A percentile compares a stretch with the other conserved stretches of the same genome.
These are phyloP conservation scores for Drosophila funebris DNA, from an alignment of 1,140 invertebrate species.

Conservation along the genomic window DNA sequence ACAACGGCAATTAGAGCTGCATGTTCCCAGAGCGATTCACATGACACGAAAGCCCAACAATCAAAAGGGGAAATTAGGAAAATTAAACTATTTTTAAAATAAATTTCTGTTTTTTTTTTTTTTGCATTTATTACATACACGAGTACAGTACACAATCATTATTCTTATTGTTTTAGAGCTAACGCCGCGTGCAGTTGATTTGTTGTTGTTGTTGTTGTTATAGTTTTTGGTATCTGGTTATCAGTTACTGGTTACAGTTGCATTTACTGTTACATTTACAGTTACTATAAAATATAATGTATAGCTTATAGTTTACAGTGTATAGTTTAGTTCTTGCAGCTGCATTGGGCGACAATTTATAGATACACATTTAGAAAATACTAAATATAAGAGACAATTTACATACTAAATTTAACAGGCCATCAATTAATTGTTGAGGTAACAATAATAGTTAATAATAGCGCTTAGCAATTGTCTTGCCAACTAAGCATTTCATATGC, in stretches of 20 bases:
- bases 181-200: slow-evolving; percentile 18
- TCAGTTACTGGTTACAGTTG: slow-evolving; percentile 46
- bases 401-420: slow-evolving; percentile 67
- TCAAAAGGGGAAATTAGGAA: slow-evolving; percentile 1
- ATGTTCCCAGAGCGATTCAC: slow-evolving; percentile 22
- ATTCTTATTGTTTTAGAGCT: slow-evolving; percentile 12
- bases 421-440: slow-evolving; percentile 55
- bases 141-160: slow-evolving; percentile 40
- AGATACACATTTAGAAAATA: slow-evolving; percentile 63
- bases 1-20: slow-evolving; percentile 17
- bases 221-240: slow-evolving; percentile 31
- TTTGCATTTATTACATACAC: slow-evolving; percentile 22
- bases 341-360: slow-evolving; percentile 23
- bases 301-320: slow-evolving; percentile 2
- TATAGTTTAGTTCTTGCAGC: slow-evolving; percentile 7
- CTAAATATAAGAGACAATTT: slow-evolving; percentile 52
- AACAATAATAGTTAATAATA: slow-evolving; percentile 61
- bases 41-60: slow-evolving; percentile 27
- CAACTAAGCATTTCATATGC: slow-evolving; percentile 15
- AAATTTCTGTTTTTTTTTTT: slow-evolving; percentile 1
- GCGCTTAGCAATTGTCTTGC: slow-evolving; percentile 45
- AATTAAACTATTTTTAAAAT: neutral
- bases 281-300: slow-evolving; percentile 65
- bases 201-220: neutral
- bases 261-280: too few relatives aligned